A percentile compares a stretch with the other conserved stretches of the same genome.
Evolutionary conservation across 2,888 invertebrate species (phyloP).

Genomic region (Hybos culiciformis): DNA sequence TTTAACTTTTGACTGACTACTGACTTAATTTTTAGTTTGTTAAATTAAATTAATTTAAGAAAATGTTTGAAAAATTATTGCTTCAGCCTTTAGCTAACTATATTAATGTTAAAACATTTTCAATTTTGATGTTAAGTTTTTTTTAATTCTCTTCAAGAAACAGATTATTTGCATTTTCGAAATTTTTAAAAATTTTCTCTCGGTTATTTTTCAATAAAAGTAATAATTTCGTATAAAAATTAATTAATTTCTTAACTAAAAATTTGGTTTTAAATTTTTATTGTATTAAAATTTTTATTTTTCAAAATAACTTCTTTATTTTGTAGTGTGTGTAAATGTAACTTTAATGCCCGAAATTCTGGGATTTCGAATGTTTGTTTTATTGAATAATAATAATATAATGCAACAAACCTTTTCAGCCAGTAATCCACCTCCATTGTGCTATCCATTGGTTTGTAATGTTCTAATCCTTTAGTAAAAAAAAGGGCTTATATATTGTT

Average conservation of each 20-base stretch:
- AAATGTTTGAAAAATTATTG: background rate
- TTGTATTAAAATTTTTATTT: slow-evolving; percentile 1
- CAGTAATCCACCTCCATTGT: slow-evolving; percentile 60
- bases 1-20: background rate
- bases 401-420: slow-evolving; percentile 49
- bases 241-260: background rate
- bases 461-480: background rate
- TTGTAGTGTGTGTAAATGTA: slow-evolving; percentile 51
- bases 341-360: slow-evolving; percentile 50
- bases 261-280: slow-evolving; percentile 14
- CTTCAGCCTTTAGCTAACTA: background rate
- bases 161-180: too few species aligned
- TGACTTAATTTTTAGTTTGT: background rate
- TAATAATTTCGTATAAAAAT: background rate
- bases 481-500: background rate
- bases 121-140: background rate
- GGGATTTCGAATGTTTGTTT: slow-evolving; percentile 47
- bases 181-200: background rate
- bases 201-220: background rate
- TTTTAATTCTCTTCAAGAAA: too few species aligned
- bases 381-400: slow-evolving; percentile 49
- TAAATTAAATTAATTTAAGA: background rate
- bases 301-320: slow-evolving; percentile 18
- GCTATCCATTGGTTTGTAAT: slow-evolving; percentile 44
- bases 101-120: background rate